These are phyloP conservation scores for Carposina sasakii DNA, from an alignment of 1,140 invertebrate species.

Conservation along the genomic window DNA sequence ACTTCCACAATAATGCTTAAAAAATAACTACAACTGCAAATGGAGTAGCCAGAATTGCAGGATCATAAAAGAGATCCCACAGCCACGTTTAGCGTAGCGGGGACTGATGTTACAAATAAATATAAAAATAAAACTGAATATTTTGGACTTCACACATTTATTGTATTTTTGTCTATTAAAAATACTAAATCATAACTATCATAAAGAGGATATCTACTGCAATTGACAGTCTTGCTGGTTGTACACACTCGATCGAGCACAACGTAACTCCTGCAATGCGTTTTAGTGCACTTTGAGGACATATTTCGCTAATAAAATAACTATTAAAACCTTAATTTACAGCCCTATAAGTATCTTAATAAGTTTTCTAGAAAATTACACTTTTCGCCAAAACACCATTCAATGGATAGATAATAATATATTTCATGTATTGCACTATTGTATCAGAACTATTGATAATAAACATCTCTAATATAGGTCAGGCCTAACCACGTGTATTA, in stretches of 20 bases:
- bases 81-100: no score
- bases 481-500: no score
- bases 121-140: conserved; percentile 28
- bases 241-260: conserved; percentile 53
- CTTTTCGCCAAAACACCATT: conserved; percentile 52
- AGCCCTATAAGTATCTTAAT: conserved; percentile 50
- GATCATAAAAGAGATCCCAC: no score
- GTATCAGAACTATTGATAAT: conserved; percentile 30
- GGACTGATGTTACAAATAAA: no score
- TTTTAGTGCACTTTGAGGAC: conserved; percentile 42
- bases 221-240: conserved; percentile 69
- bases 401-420: conserved; percentile 54
- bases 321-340: conserved; percentile 59
- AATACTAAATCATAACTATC: conserved; percentile 69
- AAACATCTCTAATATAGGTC: no score
- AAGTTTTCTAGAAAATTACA: conserved; percentile 36
- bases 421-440: conserved; percentile 59
- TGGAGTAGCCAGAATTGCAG: no score
- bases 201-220: conserved; percentile 67
- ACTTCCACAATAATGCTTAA: no score
- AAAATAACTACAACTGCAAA: no score
- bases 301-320: conserved; percentile 39
- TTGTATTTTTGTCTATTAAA: conserved; percentile 73
- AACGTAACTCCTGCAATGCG: conserved; percentile 40
- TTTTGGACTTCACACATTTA: conserved; percentile 72